A percentile compares a stretch with the other conserved stretches of the same genome.
Evolutionary conservation across 2,888 invertebrate species (phyloP).

Genomic region (Aphidoletes aphidimyza): DNA sequence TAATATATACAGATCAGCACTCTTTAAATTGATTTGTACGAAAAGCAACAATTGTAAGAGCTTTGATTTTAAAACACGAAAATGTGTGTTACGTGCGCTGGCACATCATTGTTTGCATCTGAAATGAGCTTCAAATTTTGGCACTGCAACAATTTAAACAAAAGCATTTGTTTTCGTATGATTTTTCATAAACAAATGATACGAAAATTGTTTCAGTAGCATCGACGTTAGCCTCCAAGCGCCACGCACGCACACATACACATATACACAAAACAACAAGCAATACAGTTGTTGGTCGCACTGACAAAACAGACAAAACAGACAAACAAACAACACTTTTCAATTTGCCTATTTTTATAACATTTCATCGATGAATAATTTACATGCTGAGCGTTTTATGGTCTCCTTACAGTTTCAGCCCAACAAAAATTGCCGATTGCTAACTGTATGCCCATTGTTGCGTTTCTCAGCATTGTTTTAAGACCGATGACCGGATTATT

Average conservation of each 20-base stretch:
- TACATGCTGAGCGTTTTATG: conserved; percentile 22
- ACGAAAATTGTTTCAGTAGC: too few relatives aligned
- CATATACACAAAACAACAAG: too few relatives aligned
- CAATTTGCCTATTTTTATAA: conserved; percentile 47
- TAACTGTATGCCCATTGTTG: too few relatives aligned
- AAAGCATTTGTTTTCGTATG: too few relatives aligned
- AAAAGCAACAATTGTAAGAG: conserved; percentile 6
- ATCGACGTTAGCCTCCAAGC: too few relatives aligned
- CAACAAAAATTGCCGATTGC: background rate
- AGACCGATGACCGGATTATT: conserved; percentile 42
- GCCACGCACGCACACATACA: too few relatives aligned
- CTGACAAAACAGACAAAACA: too few relatives aligned
- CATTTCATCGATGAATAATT: conserved; percentile 44
- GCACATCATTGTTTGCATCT: background rate
- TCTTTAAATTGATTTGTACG: conserved; percentile 15
- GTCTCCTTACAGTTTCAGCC: background rate
- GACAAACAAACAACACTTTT: conserved; percentile 10
- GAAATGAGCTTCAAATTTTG: background rate
- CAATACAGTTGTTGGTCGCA: too few relatives aligned
- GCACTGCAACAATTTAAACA: too few relatives aligned
- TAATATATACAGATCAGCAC: background rate
- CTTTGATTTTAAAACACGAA: background rate
- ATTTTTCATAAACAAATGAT: too few relatives aligned
- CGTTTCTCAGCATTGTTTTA: background rate
- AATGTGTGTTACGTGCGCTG: background rate